These are phyloP conservation scores for Aphyosemion australe DNA, from an alignment of 2,113 vertebrate species.

Conservation along the genomic window DNA sequence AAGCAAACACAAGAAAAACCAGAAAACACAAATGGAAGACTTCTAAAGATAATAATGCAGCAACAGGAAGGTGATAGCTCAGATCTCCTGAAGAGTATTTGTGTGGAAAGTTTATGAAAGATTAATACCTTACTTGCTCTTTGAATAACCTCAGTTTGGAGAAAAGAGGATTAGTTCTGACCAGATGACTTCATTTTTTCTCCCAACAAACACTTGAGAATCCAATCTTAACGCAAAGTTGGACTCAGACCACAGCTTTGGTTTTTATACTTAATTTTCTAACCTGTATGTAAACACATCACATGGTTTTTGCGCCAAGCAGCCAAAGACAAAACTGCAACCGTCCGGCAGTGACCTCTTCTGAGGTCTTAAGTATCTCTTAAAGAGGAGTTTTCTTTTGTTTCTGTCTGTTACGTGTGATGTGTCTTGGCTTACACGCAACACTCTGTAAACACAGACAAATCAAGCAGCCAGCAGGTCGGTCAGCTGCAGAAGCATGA, in stretches of 20 bases:
- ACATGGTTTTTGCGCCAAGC: no score
- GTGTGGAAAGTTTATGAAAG: no score
- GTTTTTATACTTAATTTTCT: no score
- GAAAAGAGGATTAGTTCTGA: no score
- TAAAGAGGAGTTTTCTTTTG: slow-evolving; percentile 23
- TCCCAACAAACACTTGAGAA: background rate
- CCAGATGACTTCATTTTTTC: background rate
- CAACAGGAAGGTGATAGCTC: background rate
- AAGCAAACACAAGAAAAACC: background rate
- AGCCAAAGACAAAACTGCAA: background rate
- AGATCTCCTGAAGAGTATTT: no score
- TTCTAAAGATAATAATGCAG: background rate
- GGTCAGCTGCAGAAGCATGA: slow-evolving; percentile 32
- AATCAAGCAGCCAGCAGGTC: slow-evolving; percentile 54
- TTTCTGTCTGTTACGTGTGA: background rate
- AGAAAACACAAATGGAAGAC: background rate
- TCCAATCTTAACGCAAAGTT: no score
- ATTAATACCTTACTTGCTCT: no score
- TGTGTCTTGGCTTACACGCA: slow-evolving; percentile 26
- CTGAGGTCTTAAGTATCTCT: background rate
- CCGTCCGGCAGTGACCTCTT: background rate
- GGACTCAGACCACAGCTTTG: no score
- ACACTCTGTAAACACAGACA: slow-evolving; percentile 60
- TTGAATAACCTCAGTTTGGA: no score
- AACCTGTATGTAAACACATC: background rate